Evolutionary conservation across 2,113 vertebrate species (phyloP), one percentile per base, ranked within the genome.

Genomic region (Melanocharis versteri): DNA sequence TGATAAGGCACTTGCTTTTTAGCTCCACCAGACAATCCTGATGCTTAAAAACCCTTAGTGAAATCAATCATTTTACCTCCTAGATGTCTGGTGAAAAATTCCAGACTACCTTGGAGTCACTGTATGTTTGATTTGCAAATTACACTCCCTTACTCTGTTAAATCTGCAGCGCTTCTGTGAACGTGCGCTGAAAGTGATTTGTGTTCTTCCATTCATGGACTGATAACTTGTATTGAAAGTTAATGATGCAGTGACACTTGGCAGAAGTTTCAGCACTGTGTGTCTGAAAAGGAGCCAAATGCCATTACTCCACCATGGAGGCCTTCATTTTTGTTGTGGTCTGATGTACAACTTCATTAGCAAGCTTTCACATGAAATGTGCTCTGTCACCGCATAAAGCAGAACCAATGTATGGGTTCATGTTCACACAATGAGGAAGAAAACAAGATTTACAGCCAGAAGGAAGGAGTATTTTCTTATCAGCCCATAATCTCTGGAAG

Each of bases 201-300:
- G 92, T 94, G 82, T 84, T 92, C 94, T 95, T 96, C 85, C 93
- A 92, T 90, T 95, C 97, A 95, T 58, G 88, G 93, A 80, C 89
- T 88, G 85, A 87, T 97, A 92, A 97, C 96, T 96, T 82, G 86
- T 69, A 91, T 95, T 83, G 90, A 96, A 98, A 97, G 93, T 96
- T 97, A 98, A 98, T 85, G 96, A 97, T 95, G 92, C 82, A 85
- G 97, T 94, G 96, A 97, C 91, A 96, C 92, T 96, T 97, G 93
- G 96, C 97, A 98, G 94, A 96, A 96, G 85, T 96, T 62, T 81
- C 78, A 96, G 93, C 71, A 35, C 93, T 94, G 81, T 27, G 9
- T 42, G 75, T 89, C 96, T 97, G 96, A 95, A 95, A 95, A 82
- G 82, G 66, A 97, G 97, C 96, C 98, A 97, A 97, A 92, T 89